These are phyloP conservation scores for Agraylea sexmaculata DNA, from an alignment of 1,140 invertebrate species.

Conservation along the genomic window DNA sequence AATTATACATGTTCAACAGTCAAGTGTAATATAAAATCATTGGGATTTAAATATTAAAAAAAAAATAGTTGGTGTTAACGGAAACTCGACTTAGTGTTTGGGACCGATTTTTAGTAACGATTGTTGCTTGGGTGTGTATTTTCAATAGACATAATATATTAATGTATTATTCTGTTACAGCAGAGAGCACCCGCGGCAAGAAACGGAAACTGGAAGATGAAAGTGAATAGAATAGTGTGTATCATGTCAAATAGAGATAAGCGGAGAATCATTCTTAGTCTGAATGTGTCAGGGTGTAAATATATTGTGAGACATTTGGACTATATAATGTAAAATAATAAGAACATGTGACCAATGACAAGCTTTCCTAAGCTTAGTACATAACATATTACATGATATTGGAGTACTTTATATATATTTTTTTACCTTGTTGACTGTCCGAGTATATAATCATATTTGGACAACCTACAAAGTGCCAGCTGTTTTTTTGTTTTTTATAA, in stretches of 20 bases:
- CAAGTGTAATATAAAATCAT: no score
- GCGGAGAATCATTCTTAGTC: slow-evolving; percentile 19
- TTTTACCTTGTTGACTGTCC: slow-evolving; percentile 20
- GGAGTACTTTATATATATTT: slow-evolving; percentile 21
- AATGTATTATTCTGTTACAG: slow-evolving; percentile 21
- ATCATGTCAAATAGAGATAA: slow-evolving; percentile 1
- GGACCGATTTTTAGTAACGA: no score
- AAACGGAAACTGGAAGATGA: slow-evolving; percentile 40
- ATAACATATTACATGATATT: slow-evolving; percentile 14
- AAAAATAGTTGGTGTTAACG: no score
- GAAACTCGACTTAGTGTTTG: no score
- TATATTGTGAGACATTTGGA: slow-evolving; percentile 8
- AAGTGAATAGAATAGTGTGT: slow-evolving; percentile 23
- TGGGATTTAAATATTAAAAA: no score
- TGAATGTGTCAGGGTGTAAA: slow-evolving; percentile 16
- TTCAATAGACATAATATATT: slow-evolving; percentile 7
- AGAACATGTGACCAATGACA: slow-evolving; percentile 17
- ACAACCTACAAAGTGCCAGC: slow-evolving; percentile 19
- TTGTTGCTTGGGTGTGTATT: no score
- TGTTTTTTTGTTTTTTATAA: slow-evolving; percentile 21
- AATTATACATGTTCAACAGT: no score
- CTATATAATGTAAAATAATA: slow-evolving; percentile 13
- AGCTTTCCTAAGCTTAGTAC: slow-evolving; percentile 10
- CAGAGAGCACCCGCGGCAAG: slow-evolving; percentile 41
- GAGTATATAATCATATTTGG: slow-evolving; percentile 19